Conservation (phyloP, 2,888 invertebrate species). For the Stratiomys singularior region DNA sequence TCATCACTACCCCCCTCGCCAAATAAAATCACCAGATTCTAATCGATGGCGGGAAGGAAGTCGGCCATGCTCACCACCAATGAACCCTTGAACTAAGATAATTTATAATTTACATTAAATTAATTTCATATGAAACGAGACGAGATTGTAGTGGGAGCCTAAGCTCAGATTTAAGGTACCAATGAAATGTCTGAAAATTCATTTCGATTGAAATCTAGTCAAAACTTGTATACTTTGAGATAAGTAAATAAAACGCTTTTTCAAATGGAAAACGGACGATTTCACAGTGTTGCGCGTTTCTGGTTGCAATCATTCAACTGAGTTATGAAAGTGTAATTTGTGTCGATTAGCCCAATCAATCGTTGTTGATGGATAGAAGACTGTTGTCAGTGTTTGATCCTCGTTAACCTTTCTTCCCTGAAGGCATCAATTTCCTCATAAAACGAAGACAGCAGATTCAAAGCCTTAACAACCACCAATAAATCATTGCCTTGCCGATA, state of each 20-base stretch:
- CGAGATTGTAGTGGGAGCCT: background rate
- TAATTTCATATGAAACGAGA: background rate
- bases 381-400: no score
- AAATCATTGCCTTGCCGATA: no score
- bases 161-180: background rate
- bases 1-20: slow-evolving; percentile 62
- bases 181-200: background rate
- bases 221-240: slow-evolving; percentile 15
- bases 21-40: slow-evolving; percentile 65
- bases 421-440: no score
- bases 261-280: background rate
- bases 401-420: no score
- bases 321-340: no score
- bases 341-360: no score
- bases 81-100: background rate
- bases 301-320: no score
- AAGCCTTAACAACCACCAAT: no score
- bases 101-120: slow-evolving; percentile 27
- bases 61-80: background rate
- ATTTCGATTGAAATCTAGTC: slow-evolving; percentile 28
- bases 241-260: slow-evolving; percentile 6
- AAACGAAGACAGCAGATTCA: no score
- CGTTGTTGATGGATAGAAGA: no score
- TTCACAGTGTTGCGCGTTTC: no score
- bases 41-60: slow-evolving; percentile 34